Percentiles rank a stretch among this genome's conserved stretches.
These are phyloP conservation scores for Lasiurus borealis DNA, from an alignment of 2,113 vertebrate genomes.

Conservation along the genomic window DNA sequence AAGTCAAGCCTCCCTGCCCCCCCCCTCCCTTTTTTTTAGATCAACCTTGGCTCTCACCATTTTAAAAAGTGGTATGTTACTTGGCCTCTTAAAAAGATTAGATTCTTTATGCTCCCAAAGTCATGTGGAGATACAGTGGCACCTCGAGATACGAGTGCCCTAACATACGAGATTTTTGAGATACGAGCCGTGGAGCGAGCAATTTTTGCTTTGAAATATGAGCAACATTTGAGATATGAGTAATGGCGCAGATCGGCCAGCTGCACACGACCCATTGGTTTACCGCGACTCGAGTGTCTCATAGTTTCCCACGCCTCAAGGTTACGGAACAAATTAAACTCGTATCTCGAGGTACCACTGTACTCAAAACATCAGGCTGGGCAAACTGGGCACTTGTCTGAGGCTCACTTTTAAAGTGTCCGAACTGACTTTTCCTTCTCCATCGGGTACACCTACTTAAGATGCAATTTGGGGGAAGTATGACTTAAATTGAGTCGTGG, in stretches of 20 bases:
- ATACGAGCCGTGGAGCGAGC: no score
- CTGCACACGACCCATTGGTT: no score
- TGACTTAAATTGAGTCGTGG: not conserved
- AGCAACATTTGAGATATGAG: no score
- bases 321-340: no score
- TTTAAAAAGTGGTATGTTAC: slow-evolving; percentile 27
- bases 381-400: slow-evolving; percentile 41
- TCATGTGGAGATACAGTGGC: not conserved
- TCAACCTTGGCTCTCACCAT: slow-evolving; percentile 57
- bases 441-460: not conserved
- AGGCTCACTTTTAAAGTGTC: not conserved
- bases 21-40: not conserved
- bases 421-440: slow-evolving; percentile 61
- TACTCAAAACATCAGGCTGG: not conserved
- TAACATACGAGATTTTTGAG: no score
- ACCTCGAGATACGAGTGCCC: no score
- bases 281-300: no score
- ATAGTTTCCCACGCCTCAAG: no score
- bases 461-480: slow-evolving; percentile 7
- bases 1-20: not conserved
- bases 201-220: no score
- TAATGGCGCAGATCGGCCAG: no score
- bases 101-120: slow-evolving; percentile 55
- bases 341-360: no score
- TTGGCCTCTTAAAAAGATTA: slow-evolving; percentile 46